Evolutionary conservation across 2,113 vertebrate genomes (phyloP), one percentile per base, ranked within the genome.

Genomic region (Scomber colias): DNA sequence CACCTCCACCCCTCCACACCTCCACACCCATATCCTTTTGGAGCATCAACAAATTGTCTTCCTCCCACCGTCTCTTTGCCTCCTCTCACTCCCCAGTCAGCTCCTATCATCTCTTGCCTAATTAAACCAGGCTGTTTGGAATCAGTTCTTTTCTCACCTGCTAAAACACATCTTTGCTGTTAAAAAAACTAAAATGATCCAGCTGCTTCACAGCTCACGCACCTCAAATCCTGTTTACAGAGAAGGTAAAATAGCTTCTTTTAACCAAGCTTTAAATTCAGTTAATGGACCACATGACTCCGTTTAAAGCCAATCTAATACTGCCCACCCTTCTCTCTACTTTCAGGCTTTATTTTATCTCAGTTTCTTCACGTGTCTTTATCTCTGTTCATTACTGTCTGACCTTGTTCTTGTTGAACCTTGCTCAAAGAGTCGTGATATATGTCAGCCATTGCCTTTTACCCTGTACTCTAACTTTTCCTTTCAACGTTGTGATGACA

Each of bases 71-170:
- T 61, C 14, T 53, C 55, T 65, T 51, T 64, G 14, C 66, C 35
- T 80, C 24, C 7, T 46, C 45, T 31, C 11, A 0, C 31, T 70
- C 11, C 66, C 73, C 50, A 77, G 72, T 71, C 17, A 16, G 62
- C 59, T 59, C 62, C 59, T 61, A 68, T 80, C 50, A 12, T 80
- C 72, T 82, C 73, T 61, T 54, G 64, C 46, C 63, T 78, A 85
- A 83, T 85, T 81, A 72, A 48, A 63, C 15, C 53, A 1, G 3
- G 17, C 61, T 59, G 56, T 68, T 77, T 57, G 45, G 62, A 73
- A 77, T 80, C 13, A 5, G 35, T 53, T 78, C 6, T 50, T 45
- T 68, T 75, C 75, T 68, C 71, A 50, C 81, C 65, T 30, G 72
- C 71, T 69, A 71, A 62, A 85, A 67, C 59, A n/a, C 44, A 71